phyloP scores from a whole-genome alignment of 2,113 vertebrate genomes.

The Meleagris gallopavo region DNA sequence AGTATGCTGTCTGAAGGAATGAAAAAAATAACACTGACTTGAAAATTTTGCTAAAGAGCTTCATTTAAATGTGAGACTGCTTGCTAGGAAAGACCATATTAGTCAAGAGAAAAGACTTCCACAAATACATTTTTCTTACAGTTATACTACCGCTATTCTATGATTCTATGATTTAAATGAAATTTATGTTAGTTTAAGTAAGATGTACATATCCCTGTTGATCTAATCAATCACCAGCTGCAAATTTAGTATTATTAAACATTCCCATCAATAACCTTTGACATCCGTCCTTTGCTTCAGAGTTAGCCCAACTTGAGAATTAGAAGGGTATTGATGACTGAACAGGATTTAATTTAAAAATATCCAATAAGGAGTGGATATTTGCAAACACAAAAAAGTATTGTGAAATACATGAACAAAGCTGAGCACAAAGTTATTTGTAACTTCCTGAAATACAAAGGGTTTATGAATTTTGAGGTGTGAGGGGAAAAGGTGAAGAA shows the following conservation, averaged over 20 bases:
- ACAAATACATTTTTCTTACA: not conserved
- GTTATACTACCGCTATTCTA: not conserved
- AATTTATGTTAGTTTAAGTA: not conserved
- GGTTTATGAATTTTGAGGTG: not conserved
- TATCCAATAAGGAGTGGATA: not conserved
- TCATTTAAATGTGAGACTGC: not conserved
- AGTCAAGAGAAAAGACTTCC: not conserved
- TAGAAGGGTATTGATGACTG: not conserved
- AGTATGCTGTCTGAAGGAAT: not conserved
- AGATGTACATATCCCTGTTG: not conserved
- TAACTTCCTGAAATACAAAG: not conserved
- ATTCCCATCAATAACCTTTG: not conserved
- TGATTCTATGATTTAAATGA: not conserved
- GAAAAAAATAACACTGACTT: not conserved
- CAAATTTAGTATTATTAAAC: not conserved
- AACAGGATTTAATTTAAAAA: not conserved
- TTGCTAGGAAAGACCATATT: not conserved
- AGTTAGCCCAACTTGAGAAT: not conserved
- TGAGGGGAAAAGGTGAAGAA: not conserved
- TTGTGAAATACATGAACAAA: not conserved
- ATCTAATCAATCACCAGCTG: not conserved
- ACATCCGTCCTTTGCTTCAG: not conserved
- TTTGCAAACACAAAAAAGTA: not conserved
- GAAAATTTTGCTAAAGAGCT: not conserved
- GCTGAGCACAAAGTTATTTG: not conserved